Evolutionary conservation across 2,797 vertebrate genomes (phyloP).

Genomic region (Pterois miles): DNA sequence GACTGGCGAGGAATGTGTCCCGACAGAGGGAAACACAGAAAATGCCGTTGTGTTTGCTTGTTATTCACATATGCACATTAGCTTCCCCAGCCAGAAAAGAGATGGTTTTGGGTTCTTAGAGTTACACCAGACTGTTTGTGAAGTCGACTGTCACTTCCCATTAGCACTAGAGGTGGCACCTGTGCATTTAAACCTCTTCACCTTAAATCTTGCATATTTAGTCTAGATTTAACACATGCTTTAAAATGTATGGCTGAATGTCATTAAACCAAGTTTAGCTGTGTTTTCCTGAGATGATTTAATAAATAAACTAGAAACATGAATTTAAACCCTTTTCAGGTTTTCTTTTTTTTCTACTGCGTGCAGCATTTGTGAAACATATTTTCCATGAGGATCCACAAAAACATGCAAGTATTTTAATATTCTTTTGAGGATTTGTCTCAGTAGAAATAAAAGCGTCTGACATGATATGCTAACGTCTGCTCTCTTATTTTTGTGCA

Average conservation of each 20-base stretch:
- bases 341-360: background rate
- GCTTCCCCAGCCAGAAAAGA: conserved; percentile 37
- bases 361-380: background rate
- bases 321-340: conserved; percentile 1
- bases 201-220: conserved; percentile 22
- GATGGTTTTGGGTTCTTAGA: conserved; percentile 31
- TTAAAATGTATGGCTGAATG: background rate
- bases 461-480: conserved; percentile 31
- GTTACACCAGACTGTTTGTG: conserved; percentile 50
- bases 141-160: conserved; percentile 62
- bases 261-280: background rate
- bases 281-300: background rate
- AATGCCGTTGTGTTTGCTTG: conserved; percentile 62
- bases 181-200: conserved; percentile 41
- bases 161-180: conserved; percentile 68
- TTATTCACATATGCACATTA: conserved; percentile 68
- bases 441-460: conserved; percentile 24
- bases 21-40: conserved; percentile 52
- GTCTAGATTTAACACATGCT: background rate
- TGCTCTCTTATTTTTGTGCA: conserved; percentile 8
- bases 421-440: conserved; percentile 23
- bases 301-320: conserved; percentile 10
- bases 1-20: conserved; percentile 73
- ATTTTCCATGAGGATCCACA: conserved; percentile 39
- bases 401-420: background rate